These are phyloP conservation scores for Gallinago undulata DNA, from an alignment of 2,113 vertebrate species.

Conservation along the genomic window DNA sequence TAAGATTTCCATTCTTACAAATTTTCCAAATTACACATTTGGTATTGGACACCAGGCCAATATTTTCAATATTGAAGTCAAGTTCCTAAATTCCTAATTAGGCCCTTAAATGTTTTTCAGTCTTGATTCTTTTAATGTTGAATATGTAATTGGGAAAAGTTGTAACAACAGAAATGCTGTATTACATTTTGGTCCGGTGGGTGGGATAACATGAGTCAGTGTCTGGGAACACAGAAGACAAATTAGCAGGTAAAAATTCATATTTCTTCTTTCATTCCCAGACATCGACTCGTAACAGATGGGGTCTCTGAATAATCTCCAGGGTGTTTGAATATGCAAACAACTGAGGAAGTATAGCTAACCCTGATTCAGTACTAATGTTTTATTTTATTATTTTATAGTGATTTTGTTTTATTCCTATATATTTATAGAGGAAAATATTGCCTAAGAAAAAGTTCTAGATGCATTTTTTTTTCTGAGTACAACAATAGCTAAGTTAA, in stretches of 20 bases:
- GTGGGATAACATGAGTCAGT: slow-evolving; percentile 64
- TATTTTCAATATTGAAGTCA: neutral
- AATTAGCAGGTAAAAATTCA: slow-evolving; percentile 49
- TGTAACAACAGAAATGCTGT: slow-evolving; percentile 35
- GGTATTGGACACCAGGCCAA: neutral
- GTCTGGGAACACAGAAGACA: slow-evolving; percentile 64
- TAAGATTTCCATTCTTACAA: slow-evolving; percentile 27
- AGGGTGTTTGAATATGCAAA: neutral
- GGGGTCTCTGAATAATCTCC: neutral
- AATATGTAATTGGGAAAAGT: slow-evolving; percentile 24
- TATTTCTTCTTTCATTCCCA: slow-evolving; percentile 61
- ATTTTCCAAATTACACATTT: slow-evolving; percentile 30
- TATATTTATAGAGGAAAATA: neutral
- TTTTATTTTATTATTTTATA: neutral
- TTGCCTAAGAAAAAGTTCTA: neutral
- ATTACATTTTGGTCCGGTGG: neutral
- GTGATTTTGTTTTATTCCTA: neutral
- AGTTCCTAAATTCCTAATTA: slow-evolving; percentile 22
- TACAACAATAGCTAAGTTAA: neutral
- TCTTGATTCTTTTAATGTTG: neutral
- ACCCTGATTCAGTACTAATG: neutral
- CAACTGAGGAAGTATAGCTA: neutral
- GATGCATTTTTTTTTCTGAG: neutral
- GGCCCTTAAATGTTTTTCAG: neutral
- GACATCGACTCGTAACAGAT: slow-evolving; percentile 57